phyloP scores from a whole-genome alignment of 2,113 vertebrate genomes.

The Hippocampus guttulatus region DNA sequence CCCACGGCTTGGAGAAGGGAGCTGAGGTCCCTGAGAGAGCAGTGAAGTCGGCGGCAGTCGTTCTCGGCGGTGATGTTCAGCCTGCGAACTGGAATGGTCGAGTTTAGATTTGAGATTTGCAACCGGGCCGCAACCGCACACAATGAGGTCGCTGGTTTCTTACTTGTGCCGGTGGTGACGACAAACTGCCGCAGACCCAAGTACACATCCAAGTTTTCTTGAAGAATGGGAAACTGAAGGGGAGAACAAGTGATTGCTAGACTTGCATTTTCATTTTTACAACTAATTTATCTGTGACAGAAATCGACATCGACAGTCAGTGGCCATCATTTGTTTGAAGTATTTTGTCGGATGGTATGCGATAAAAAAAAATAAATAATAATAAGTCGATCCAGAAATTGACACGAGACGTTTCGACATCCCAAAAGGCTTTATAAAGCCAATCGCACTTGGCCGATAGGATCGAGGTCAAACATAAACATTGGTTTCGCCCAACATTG shows the following conservation, averaged over 20 bases:
- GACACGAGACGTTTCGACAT: neutral
- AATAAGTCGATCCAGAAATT: no score
- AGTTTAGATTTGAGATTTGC: neutral
- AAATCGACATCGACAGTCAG: no score
- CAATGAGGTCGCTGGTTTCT: conserved; percentile 11
- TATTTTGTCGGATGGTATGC: no score
- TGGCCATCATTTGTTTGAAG: no score
- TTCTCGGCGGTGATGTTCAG: conserved; percentile 94
- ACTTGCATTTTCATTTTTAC: neutral
- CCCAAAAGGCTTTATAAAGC: neutral
- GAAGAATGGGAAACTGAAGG: conserved; percentile 91
- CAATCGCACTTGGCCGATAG: neutral
- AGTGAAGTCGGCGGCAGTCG: conserved; percentile 90
- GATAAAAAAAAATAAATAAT: no score
- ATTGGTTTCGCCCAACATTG: neutral
- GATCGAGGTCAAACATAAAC: neutral
- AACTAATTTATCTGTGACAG: no score
- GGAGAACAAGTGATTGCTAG: neutral
- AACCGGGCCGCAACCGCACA: neutral
- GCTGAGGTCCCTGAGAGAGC: conserved; percentile 90
- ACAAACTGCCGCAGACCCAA: conserved; percentile 94
- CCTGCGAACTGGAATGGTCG: conserved; percentile 75
- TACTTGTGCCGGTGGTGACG: conserved; percentile 87
- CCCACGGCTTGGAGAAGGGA: conserved; percentile 93
- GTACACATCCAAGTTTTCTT: conserved; percentile 95